Conservation (phyloP, 2,888 invertebrate species). For the Phortica okadai region DNA sequence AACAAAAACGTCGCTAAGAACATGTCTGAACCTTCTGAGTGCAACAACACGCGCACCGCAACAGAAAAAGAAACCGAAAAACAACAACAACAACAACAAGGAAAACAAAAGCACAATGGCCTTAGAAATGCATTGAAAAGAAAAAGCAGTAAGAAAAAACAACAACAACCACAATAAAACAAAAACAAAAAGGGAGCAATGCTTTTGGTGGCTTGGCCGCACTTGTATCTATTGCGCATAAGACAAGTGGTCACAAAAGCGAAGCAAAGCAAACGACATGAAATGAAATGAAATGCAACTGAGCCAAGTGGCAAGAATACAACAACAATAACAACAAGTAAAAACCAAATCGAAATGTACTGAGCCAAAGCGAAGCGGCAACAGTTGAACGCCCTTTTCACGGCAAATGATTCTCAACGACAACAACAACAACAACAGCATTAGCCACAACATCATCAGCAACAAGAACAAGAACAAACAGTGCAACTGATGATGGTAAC, state of each 20-base stretch:
- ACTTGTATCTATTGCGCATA: slow-evolving; percentile 33
- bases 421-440: slow-evolving; percentile 38
- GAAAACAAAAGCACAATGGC: slow-evolving; percentile 38
- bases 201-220: background rate
- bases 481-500: slow-evolving; percentile 48
- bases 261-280: slow-evolving; percentile 5
- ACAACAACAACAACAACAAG: background rate
- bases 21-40: background rate
- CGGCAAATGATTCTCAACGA: slow-evolving; percentile 74
- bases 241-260: slow-evolving; percentile 33
- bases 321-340: slow-evolving; percentile 35
- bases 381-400: slow-evolving; percentile 76
- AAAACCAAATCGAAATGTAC: slow-evolving; percentile 52
- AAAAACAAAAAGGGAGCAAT: slow-evolving; percentile 41
- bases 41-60: slow-evolving; percentile 1
- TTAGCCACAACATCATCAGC: slow-evolving; percentile 36
- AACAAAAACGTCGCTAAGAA: slow-evolving; percentile 10
- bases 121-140: slow-evolving; percentile 46
- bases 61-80: background rate
- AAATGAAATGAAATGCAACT: slow-evolving; percentile 10
- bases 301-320: slow-evolving; percentile 12
- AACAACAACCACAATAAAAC: background rate
- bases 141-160: slow-evolving; percentile 1
- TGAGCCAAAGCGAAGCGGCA: slow-evolving; percentile 59
- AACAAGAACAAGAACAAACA: slow-evolving; percentile 29